Percentiles rank a stretch among this genome's conserved stretches.
These are phyloP conservation scores for Aldabrachelys gigantea DNA, from an alignment of 2,113 vertebrate genomes.

Conservation along the genomic window DNA sequence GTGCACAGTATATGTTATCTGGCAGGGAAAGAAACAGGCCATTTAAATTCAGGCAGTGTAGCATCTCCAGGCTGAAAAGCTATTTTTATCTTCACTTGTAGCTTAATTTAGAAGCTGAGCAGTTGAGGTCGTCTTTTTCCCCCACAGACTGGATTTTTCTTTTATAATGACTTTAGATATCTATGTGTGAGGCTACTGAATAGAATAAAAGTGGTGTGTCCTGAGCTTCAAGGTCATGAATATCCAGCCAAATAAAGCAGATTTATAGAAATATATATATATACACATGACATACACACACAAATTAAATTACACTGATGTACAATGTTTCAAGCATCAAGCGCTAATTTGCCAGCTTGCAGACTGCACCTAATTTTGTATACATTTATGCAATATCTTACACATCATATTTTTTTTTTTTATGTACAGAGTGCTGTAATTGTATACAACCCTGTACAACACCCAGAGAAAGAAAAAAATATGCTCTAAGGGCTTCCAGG, in stretches of 20 bases:
- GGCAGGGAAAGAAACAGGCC: conserved; percentile 72
- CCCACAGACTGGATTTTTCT: conserved; percentile 75
- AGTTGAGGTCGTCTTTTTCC: conserved; percentile 82
- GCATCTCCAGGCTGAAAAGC: conserved; percentile 77
- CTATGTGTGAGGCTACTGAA: conserved; percentile 46
- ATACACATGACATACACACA: background rate
- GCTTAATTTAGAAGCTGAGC: conserved; percentile 90
- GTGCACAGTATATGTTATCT: conserved; percentile 76
- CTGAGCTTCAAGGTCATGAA: conserved; percentile 60
- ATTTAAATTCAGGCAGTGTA: conserved; percentile 84
- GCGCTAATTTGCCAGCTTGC: background rate
- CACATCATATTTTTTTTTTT: conserved; percentile 8
- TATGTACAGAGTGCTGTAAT: conserved; percentile 38
- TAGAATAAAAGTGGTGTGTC: conserved; percentile 53
- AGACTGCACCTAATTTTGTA: background rate
- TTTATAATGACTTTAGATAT: conserved; percentile 69
- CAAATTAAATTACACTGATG: background rate
- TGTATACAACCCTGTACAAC: background rate
- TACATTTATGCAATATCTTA: conserved; percentile 6
- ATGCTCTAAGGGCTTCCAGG: conserved; percentile 43
- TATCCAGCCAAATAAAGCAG: conserved; percentile 32
- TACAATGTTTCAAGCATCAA: background rate
- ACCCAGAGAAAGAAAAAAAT: conserved; percentile 9
- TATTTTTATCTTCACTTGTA: conserved; percentile 91
- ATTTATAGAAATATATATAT: background rate